phyloP scores from a whole-genome alignment of 2,888 invertebrate genomes.

The Eupithecia vulgata region DNA sequence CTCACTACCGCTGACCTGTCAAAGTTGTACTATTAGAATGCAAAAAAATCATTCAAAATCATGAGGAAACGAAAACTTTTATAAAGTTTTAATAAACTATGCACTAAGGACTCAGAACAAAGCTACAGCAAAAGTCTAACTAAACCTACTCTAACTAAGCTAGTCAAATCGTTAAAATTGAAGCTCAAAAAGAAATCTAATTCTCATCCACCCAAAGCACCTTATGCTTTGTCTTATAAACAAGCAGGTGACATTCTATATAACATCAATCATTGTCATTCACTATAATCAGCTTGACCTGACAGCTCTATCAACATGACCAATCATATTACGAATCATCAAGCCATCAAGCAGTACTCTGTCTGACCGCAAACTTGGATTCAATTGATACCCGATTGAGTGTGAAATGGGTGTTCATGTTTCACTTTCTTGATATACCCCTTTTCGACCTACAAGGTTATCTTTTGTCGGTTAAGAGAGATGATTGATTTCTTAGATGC shows the following conservation, averaged over 20 bases:
- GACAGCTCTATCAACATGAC: slow-evolving; percentile 17
- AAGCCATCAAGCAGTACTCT: slow-evolving; percentile 20
- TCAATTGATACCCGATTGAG: slow-evolving; percentile 29
- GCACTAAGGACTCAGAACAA: no score
- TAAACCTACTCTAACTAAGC: no score
- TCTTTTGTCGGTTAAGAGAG: neutral
- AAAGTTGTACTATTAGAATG: no score
- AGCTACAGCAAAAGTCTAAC: neutral
- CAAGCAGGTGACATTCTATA: neutral
- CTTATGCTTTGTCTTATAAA: neutral
- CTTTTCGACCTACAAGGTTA: neutral
- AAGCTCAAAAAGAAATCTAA: neutral
- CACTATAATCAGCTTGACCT: neutral
- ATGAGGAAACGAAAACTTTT: no score
- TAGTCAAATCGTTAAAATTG: neutral
- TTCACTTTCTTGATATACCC: neutral
- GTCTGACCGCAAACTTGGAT: slow-evolving; percentile 24
- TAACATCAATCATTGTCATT: slow-evolving; percentile 13
- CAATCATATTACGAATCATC: slow-evolving; percentile 20
- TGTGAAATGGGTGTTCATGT: slow-evolving; percentile 22
- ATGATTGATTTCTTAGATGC: neutral
- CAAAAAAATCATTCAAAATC: no score
- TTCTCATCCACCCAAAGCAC: neutral
- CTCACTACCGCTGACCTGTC: no score
- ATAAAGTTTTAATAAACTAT: no score